Evolutionary conservation across 2,888 invertebrate genomes (phyloP).

Genomic region (Ichneumoninae sp.): DNA sequence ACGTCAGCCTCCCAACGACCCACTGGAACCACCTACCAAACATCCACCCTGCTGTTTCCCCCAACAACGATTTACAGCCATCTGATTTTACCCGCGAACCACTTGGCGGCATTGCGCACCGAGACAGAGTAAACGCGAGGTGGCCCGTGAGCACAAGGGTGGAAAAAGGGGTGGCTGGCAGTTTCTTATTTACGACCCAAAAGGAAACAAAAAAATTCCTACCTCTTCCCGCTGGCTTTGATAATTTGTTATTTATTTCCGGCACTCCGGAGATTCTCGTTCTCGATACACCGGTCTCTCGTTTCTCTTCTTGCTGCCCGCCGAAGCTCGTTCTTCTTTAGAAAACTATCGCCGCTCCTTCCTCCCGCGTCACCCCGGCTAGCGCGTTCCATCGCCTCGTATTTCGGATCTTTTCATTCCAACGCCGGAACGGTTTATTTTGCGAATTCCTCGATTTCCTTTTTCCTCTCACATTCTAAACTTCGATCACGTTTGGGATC

Average conservation of each 20-base stretch:
- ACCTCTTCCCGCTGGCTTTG: constrained; percentile 64
- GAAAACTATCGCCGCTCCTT: constrained; percentile 22
- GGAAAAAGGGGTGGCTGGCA: constrained; percentile 53
- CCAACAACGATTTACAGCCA: constrained; percentile 80
- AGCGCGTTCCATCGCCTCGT: background rate
- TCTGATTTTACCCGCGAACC: constrained; percentile 75
- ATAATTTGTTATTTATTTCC: constrained; percentile 75
- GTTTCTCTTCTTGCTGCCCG: constrained; percentile 14
- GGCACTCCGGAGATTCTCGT: constrained; percentile 54
- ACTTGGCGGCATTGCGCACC: constrained; percentile 57
- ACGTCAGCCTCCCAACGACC: constrained; percentile 37
- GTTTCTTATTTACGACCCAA: constrained; percentile 75
- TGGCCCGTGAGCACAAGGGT: constrained; percentile 22
- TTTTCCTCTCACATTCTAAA: constrained; percentile 12
- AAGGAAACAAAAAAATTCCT: constrained; percentile 58
- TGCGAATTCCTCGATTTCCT: background rate
- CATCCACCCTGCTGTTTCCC: constrained; percentile 68
- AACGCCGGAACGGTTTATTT: constrained; percentile 10
- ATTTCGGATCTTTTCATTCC: constrained; percentile 17
- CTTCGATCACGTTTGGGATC: constrained; percentile 27
- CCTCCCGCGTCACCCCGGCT: background rate
- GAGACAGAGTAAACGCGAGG: constrained; percentile 32
- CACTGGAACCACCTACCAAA: constrained; percentile 61
- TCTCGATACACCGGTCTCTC: constrained; percentile 45
- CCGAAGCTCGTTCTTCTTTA: constrained; percentile 19